Conservation (phyloP, 2,797 vertebrate genomes). For the Aphelocoma californica region DNA sequence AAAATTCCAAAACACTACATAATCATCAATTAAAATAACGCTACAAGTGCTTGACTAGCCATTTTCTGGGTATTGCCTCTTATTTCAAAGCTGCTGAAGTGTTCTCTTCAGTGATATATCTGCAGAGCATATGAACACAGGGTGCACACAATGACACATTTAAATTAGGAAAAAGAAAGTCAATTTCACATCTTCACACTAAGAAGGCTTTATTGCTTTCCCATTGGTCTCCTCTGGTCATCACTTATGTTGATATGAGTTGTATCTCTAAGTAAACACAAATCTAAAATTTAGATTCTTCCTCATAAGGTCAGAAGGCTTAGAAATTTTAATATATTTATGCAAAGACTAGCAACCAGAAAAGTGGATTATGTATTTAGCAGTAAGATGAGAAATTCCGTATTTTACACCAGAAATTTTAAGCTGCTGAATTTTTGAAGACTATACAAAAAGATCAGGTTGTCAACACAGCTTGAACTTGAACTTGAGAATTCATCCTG, state of each 20-base stretch:
- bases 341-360: neutral
- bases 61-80: neutral
- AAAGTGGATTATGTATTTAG: neutral
- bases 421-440: neutral
- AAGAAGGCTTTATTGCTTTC: neutral
- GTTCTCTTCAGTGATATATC: neutral
- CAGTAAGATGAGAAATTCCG: accelerated
- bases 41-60: neutral
- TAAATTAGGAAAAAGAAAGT: neutral
- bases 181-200: neutral
- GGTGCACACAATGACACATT: accelerated
- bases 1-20: neutral
- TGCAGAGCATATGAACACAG: neutral
- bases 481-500: neutral
- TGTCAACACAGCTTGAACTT: neutral
- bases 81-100: neutral
- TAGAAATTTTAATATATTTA: neutral
- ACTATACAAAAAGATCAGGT: neutral
- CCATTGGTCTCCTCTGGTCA: neutral
- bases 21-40: neutral
- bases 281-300: neutral
- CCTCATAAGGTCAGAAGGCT: neutral
- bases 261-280: neutral
- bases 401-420: neutral
- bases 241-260: neutral